These are phyloP conservation scores for Vidua macroura DNA, from an alignment of 2,113 vertebrate species.

Conservation along the genomic window DNA sequence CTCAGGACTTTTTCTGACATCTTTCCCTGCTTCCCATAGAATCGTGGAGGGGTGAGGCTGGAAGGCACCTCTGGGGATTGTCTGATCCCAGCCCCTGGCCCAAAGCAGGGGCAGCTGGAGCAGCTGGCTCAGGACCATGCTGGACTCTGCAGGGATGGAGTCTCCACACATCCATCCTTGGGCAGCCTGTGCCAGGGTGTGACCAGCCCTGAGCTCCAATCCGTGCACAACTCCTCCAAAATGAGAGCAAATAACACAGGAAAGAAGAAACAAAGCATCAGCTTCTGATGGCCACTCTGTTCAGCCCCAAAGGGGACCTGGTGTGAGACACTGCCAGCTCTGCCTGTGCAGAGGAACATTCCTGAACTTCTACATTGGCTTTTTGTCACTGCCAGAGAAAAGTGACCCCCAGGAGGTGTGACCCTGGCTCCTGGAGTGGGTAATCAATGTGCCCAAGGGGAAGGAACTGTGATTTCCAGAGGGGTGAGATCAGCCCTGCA, in stretches of 20 bases:
- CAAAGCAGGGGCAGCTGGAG: not conserved
- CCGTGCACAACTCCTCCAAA: not conserved
- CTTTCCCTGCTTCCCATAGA: not conserved
- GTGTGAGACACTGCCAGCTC: not conserved
- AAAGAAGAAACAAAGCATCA: constrained; percentile 30
- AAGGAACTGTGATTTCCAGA: not conserved
- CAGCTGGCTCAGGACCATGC: not conserved
- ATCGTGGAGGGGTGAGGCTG: not conserved
- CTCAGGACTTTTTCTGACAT: not conserved
- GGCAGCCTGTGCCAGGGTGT: not conserved
- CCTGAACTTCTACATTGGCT: not conserved
- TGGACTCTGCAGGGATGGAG: not conserved
- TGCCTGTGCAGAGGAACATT: not conserved
- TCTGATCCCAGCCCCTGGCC: accelerated
- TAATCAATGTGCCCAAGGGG: accelerated
- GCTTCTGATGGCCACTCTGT: not conserved
- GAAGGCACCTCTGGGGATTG: not conserved
- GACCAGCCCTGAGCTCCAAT: not conserved
- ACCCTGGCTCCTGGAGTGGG: not conserved
- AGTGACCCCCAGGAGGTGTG: not conserved
- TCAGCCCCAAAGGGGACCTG: not conserved
- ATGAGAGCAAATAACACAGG: not conserved
- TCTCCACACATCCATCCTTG: not conserved
- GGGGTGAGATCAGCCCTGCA: not conserved
- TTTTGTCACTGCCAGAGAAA: not conserved